Evolutionary conservation across 1,140 invertebrate genomes (phyloP).

Genomic region (Cardiocondyla obscurior): DNA sequence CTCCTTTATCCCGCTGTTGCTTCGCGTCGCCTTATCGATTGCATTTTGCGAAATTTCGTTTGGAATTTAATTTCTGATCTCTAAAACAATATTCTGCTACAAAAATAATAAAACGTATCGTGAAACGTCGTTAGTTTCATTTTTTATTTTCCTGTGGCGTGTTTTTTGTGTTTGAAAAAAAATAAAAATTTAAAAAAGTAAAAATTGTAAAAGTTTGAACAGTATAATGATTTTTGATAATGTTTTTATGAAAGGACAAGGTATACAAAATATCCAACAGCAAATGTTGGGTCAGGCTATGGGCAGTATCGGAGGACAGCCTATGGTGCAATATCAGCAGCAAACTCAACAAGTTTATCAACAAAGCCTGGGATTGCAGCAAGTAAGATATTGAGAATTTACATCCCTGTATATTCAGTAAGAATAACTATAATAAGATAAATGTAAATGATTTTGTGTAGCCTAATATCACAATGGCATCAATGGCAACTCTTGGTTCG

Average conservation of each 20-base stretch:
- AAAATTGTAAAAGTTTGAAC: not conserved
- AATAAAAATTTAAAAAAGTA: not conserved
- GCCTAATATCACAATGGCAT: slow-evolving; percentile 83
- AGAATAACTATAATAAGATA: not conserved
- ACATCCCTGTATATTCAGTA: no score
- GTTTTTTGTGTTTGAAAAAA: no score
- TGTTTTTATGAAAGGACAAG: slow-evolving; percentile 77
- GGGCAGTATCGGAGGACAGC: slow-evolving; percentile 84
- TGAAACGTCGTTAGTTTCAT: not conserved
- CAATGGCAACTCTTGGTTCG: slow-evolving; percentile 83
- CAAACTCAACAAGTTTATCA: slow-evolving; percentile 86
- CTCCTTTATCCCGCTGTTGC: not conserved
- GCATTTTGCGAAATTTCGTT: not conserved
- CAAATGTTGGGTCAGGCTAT: slow-evolving; percentile 85
- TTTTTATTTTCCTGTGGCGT: no score
- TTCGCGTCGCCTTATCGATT: not conserved
- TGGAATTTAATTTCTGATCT: not conserved
- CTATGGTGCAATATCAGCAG: slow-evolving; percentile 86
- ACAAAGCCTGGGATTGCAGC: slow-evolving; percentile 84
- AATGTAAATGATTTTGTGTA: slow-evolving; percentile 41
- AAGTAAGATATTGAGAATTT: slow-evolving; percentile 70
- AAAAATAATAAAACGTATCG: not conserved
- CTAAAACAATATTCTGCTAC: not conserved
- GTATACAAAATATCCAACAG: slow-evolving; percentile 84
- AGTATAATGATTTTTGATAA: slow-evolving; percentile 8